phyloP scores from a whole-genome alignment of 2,888 invertebrate species.

The Thalpophila matura region DNA sequence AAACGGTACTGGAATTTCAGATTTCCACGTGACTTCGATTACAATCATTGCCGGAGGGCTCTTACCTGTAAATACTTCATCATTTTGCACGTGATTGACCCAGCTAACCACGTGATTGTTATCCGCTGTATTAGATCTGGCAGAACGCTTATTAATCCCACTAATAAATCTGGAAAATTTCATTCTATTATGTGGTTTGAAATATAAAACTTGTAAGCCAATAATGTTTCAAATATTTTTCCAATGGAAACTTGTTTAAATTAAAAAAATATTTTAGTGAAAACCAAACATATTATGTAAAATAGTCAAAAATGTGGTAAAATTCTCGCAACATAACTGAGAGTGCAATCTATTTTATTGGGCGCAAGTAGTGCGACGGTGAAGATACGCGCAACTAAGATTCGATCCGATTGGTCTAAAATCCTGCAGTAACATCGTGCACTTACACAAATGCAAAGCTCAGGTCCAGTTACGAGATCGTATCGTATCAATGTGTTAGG shows the following conservation, averaged over 20 bases:
- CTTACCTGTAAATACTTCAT: conserved; percentile 95
- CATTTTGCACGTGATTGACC: conserved; percentile 96
- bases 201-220: background rate
- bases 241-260: background rate
- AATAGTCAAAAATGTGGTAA: background rate
- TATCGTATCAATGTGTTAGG: too few species aligned
- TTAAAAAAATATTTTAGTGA: background rate
- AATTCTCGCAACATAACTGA: too few species aligned
- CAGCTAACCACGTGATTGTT: conserved; percentile 97
- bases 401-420: too few species aligned
- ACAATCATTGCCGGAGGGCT: background rate
- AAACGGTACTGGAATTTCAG: too few species aligned
- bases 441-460: too few species aligned
- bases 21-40: background rate
- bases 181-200: background rate
- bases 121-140: conserved; percentile 97
- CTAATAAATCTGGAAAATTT: conserved; percentile 93
- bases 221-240: too few species aligned
- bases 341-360: too few species aligned
- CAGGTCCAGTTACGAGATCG: too few species aligned
- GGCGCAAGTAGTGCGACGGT: too few species aligned
- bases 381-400: too few species aligned
- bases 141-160: conserved; percentile 96
- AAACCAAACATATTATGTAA: background rate
- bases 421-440: too few species aligned